phyloP scores from a whole-genome alignment of 2,113 vertebrate species.

The Addax nasomaculatus region DNA sequence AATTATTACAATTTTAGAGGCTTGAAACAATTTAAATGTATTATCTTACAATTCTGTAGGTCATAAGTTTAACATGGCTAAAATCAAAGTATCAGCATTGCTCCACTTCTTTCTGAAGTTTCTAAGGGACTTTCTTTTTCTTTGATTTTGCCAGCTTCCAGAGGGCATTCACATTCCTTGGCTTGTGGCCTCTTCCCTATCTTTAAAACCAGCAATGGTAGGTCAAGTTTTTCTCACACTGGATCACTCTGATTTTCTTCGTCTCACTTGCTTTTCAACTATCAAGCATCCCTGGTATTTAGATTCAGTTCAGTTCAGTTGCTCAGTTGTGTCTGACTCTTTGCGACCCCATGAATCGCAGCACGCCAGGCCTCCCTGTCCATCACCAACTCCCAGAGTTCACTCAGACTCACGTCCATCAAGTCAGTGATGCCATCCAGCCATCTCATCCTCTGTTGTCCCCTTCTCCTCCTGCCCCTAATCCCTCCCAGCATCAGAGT shows the following conservation, averaged over 20 bases:
- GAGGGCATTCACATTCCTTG: background rate
- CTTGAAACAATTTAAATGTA: background rate
- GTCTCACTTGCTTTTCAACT: background rate
- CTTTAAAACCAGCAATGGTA: background rate
- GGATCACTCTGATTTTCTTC: background rate
- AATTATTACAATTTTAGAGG: background rate
- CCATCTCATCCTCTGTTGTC: too few relatives aligned
- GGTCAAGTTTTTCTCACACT: background rate
- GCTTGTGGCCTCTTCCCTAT: background rate
- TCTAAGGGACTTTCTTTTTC: background rate
- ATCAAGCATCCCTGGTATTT: background rate
- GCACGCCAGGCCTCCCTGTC: too few relatives aligned
- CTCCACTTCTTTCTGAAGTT: background rate
- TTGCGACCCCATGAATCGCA: too few relatives aligned
- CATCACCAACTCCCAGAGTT: too few relatives aligned
- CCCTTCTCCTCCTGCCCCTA: too few relatives aligned
- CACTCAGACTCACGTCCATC: too few relatives aligned
- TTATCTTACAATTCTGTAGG: background rate
- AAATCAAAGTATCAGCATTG: background rate
- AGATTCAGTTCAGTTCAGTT: background rate
- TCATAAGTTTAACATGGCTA: background rate
- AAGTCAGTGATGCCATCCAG: too few relatives aligned
- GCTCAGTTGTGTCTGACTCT: too few relatives aligned
- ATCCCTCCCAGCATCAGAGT: too few relatives aligned
- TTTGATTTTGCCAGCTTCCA: background rate